Percentiles rank a stretch among this genome's conserved stretches.
Evolutionary conservation across 1,140 invertebrate genomes (phyloP).

Genomic region (Elysia chlorotica): DNA sequence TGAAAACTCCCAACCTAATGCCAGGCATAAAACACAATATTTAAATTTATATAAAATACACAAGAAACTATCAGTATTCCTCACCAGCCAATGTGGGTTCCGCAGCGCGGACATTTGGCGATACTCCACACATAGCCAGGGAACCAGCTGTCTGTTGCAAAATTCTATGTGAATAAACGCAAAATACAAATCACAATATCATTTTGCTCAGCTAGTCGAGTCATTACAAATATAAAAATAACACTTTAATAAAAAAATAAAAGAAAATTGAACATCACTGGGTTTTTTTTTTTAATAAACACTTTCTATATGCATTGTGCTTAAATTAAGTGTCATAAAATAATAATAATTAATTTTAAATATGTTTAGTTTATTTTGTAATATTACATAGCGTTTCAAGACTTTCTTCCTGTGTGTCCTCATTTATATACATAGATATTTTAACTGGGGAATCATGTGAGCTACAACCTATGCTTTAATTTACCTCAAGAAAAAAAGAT

Average conservation of each 20-base stretch:
- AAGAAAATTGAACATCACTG: not conserved
- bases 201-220: no score
- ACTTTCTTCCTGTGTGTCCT: no score
- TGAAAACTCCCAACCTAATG: not conserved
- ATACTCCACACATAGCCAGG: conserved; percentile 64
- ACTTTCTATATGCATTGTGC: not conserved
- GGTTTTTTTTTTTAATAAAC: not conserved
- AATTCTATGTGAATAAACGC: conserved; percentile 32
- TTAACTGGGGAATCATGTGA: no score
- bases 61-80: conserved; percentile 6
- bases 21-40: not conserved
- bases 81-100: conserved; percentile 63
- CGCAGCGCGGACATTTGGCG: conserved; percentile 61
- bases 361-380: no score
- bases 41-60: not conserved
- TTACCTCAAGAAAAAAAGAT: no score
- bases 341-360: not conserved
- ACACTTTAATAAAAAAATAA: not conserved
- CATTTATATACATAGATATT: no score
- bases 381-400: no score
- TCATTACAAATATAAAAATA: not conserved
- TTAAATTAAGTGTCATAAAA: not conserved
- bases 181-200: not conserved
- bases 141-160: conserved; percentile 51
- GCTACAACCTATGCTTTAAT: no score